Conservation (phyloP, 2,888 invertebrate genomes). For the Cryptocheilus praepositus region DNA sequence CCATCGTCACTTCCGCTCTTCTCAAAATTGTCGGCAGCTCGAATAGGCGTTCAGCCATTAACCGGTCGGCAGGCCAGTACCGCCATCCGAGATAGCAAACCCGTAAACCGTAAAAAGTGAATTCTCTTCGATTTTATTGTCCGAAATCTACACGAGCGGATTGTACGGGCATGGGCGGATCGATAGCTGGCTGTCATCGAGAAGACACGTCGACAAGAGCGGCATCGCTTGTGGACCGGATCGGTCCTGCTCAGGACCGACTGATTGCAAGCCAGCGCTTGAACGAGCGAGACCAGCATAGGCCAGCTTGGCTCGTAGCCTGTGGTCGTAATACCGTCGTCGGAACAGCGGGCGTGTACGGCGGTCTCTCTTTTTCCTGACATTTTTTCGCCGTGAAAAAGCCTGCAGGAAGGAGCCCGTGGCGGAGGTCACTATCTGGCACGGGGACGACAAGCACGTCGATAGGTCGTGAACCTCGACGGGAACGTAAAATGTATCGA, state of each 20-base stretch:
- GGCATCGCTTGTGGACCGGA: conserved; percentile 23
- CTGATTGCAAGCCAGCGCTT: conserved; percentile 31
- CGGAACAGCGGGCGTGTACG: conserved; percentile 7
- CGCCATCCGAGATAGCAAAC: no score
- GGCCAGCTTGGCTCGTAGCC: conserved; percentile 43
- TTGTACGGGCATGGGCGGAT: no score
- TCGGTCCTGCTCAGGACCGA: conserved; percentile 15
- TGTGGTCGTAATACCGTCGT: conserved; percentile 28
- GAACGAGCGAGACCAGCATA: no score
- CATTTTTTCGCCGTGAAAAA: conserved; percentile 16
- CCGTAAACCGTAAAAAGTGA: no score
- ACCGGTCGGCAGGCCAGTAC: no score
- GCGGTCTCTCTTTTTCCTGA: conserved; percentile 1
- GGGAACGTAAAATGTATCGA: conserved; percentile 18
- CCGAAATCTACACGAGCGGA: no score
- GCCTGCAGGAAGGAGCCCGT: conserved; percentile 19
- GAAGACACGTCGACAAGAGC: conserved; percentile 38
- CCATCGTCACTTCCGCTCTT: no score
- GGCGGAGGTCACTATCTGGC: conserved; percentile 12
- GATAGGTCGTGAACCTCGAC: conserved; percentile 22
- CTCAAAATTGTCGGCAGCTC: no score
- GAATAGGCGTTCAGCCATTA: no score
- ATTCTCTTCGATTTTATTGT: no score
- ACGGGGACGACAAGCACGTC: conserved; percentile 29
- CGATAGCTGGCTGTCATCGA: not conserved